These are phyloP conservation scores for Cariama cristata DNA, from an alignment of 2,113 vertebrate species.

Conservation along the genomic window DNA sequence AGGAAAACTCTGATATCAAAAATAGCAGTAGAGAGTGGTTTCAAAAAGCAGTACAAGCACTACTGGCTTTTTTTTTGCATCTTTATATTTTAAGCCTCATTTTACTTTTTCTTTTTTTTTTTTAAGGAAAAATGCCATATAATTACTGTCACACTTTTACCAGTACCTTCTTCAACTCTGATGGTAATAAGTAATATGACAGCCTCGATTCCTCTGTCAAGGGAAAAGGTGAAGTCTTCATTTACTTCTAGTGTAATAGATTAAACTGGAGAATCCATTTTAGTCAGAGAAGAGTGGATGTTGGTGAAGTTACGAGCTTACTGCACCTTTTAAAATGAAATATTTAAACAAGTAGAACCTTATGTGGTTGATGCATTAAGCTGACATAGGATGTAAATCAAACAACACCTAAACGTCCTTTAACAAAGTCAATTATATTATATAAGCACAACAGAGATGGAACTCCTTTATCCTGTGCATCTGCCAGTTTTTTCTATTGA, in stretches of 20 bases:
- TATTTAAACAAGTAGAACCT: constrained; percentile 71
- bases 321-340: constrained; percentile 71
- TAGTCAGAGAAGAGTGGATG: constrained; percentile 48
- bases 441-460: constrained; percentile 29
- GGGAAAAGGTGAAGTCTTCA: constrained; percentile 23
- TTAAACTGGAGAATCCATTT: constrained; percentile 34
- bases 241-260: constrained; percentile 40
- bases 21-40: neutral
- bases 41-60: neutral
- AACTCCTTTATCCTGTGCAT: constrained; percentile 29
- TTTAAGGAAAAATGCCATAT: neutral
- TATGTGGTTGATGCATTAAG: constrained; percentile 54
- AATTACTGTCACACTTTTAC: neutral
- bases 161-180: neutral
- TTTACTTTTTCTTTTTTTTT: neutral
- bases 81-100: neutral
- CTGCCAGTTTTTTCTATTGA: constrained; percentile 2
- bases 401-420: constrained; percentile 69
- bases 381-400: constrained; percentile 67
- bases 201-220: neutral
- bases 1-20: neutral
- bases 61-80: neutral
- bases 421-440: constrained; percentile 77
- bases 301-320: constrained; percentile 54
- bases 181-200: constrained; percentile 19